These are phyloP conservation scores for Catotricha subobsoleta DNA, from an alignment of 2,888 invertebrate genomes.

Conservation along the genomic window DNA sequence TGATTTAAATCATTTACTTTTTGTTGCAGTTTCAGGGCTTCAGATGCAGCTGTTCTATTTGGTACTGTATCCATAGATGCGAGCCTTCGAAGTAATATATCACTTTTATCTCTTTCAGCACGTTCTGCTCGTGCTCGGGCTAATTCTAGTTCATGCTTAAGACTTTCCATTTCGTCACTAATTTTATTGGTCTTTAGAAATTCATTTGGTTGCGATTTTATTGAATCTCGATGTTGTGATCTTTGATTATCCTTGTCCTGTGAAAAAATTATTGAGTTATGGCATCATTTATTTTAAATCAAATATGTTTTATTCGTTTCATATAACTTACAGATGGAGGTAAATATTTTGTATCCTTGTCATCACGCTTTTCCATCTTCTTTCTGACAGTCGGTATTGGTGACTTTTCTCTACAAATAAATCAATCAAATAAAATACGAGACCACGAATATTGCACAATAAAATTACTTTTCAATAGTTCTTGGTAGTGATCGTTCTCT, in stretches of 20 bases:
- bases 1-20: slow-evolving; percentile 68
- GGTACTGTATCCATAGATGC: slow-evolving; percentile 62
- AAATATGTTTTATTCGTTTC: no score
- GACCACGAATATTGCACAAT: no score
- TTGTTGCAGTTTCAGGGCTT: slow-evolving; percentile 63
- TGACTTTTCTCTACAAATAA: slow-evolving; percentile 11
- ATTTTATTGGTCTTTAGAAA: no score
- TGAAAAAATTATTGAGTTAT: no score
- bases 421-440: slow-evolving; percentile 7
- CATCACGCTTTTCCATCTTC: slow-evolving; percentile 24
- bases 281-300: no score
- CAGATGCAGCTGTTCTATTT: slow-evolving; percentile 55
- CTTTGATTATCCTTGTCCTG: no score
- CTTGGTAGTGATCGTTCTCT: slow-evolving; percentile 24
- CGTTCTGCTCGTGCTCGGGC: slow-evolving; percentile 59
- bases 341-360: no score
- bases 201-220: no score
- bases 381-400: slow-evolving; percentile 14
- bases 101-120: slow-evolving; percentile 74
- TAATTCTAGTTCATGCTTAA: no score
- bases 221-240: no score
- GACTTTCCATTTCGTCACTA: no score
- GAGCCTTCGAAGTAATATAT: slow-evolving; percentile 56
- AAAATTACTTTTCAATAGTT: slow-evolving; percentile 21
- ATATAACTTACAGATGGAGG: no score